Evolutionary conservation across 1,140 invertebrate species (phyloP).

Genomic region (Metaphire vulgaris): DNA sequence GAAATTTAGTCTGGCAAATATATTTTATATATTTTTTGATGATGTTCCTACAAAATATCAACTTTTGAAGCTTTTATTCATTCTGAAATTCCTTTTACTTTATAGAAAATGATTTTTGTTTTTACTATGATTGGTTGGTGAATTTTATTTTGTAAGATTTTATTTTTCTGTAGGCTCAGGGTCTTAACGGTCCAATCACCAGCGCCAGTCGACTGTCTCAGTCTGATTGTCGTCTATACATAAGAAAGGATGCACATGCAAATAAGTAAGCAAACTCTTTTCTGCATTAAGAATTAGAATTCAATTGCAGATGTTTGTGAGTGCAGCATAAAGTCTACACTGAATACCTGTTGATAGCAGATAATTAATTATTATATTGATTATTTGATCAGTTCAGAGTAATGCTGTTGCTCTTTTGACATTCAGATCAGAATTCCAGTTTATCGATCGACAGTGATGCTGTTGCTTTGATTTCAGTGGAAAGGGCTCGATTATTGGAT

Average conservation of each 20-base stretch:
- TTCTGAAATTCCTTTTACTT: constrained; percentile 1
- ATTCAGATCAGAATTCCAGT: background rate
- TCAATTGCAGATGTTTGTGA: background rate
- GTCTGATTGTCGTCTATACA: constrained; percentile 50
- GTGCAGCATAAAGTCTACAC: background rate
- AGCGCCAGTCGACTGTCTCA: constrained; percentile 44
- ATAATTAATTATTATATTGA: background rate
- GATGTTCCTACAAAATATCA: background rate
- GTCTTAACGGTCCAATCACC: constrained; percentile 45
- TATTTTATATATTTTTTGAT: constrained; percentile 9
- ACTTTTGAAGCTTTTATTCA: background rate
- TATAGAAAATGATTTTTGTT: constrained; percentile 13
- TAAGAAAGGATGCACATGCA: constrained; percentile 47
- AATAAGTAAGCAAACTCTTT: constrained; percentile 35
- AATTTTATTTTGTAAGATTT: constrained; percentile 12
- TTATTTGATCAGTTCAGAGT: background rate
- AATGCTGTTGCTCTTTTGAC: background rate
- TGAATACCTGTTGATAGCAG: background rate
- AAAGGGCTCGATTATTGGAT: constrained; percentile 41
- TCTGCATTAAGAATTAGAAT: background rate
- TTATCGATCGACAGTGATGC: background rate
- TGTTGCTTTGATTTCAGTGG: constrained; percentile 35
- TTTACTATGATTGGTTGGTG: constrained; percentile 2
- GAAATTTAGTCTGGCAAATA: background rate
- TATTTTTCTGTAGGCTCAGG: constrained; percentile 45